Evolutionary conservation across 2,797 vertebrate genomes (phyloP).

Genomic region (Eulemur rubriventer): DNA sequence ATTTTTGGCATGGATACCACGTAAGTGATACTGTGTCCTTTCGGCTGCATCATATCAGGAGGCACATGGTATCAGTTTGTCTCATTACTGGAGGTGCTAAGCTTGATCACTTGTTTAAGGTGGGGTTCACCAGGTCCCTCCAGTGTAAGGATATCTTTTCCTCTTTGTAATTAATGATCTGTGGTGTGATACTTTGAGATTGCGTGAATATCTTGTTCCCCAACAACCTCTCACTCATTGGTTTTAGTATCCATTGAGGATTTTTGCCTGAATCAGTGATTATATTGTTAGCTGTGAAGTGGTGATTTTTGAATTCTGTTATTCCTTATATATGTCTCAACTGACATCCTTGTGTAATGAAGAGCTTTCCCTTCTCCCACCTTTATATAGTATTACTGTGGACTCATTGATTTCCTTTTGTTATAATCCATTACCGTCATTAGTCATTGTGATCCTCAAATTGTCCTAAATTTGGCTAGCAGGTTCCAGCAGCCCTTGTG

Average conservation of each 20-base stretch:
- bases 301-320: background rate
- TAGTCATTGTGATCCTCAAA: constrained; percentile 32
- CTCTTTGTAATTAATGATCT: constrained; percentile 10
- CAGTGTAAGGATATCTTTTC: background rate
- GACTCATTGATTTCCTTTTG: background rate
- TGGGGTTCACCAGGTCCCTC: background rate
- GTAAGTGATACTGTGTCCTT: background rate
- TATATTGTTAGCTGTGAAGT: background rate
- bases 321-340: constrained; percentile 1
- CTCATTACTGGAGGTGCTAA: background rate
- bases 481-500: background rate
- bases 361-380: background rate
- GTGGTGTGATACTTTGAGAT: background rate
- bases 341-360: background rate
- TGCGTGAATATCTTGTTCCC: background rate
- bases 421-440: background rate
- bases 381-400: background rate
- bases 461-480: background rate
- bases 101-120: constrained; percentile 34
- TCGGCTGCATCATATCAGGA: background rate
- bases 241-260: background rate
- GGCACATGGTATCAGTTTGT: background rate
- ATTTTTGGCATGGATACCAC: background rate
- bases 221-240: background rate
- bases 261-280: background rate